Base-by-base conservation (phyloP, 2,888 invertebrate genomes). In the Pomacea canaliculata region DNA sequence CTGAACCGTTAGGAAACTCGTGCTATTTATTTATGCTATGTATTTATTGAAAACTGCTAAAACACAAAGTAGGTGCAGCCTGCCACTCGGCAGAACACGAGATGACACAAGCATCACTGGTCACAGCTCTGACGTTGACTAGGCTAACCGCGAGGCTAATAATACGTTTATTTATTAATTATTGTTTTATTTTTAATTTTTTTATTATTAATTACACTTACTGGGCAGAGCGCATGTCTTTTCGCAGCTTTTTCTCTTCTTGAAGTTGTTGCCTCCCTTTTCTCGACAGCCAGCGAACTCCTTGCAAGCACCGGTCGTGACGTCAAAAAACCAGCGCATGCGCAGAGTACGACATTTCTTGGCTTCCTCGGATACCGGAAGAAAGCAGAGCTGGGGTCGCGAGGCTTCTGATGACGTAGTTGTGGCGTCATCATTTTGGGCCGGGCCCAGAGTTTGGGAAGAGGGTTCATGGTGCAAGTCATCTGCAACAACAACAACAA, bases 201-300 rank as follows among this genome's bases (percentile, higher is more conserved):
- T 37, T 37, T 37, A 5, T 37, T 5, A 37, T 37, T 37, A 5
- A 7, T 10, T 9, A 37, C 27, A 51, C 72, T 65, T 5, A 66
- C 19, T 65, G 18, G 23, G 75, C 16, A 63, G 63, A 71, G 79
- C 73, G 72, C 84, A 85, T 65, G 76, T 48, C 23, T 76, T 78
- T 77, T 85, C 83, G 66, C 84, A 85, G 67, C 75, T 76, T 69
- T 71, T 67, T 62, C 83, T 82, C 51, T 79, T 72, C 18, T 56
- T 74, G 70, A 85, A 85, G 68, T 82, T 83, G 70, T 83, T 83
- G 27, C 83, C 83, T 27, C 83, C 83, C 37, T 70, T 65, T 18
- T 80, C 79, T 16, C 74, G 75, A 73, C 84, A 85, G 7, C 83
- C 84, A 13, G 72, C 49, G 72, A 83, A 83, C 69, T 80, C 76